These are phyloP conservation scores for Urosaurus nigricauda DNA, from an alignment of 2,797 vertebrate species.

Conservation along the genomic window DNA sequence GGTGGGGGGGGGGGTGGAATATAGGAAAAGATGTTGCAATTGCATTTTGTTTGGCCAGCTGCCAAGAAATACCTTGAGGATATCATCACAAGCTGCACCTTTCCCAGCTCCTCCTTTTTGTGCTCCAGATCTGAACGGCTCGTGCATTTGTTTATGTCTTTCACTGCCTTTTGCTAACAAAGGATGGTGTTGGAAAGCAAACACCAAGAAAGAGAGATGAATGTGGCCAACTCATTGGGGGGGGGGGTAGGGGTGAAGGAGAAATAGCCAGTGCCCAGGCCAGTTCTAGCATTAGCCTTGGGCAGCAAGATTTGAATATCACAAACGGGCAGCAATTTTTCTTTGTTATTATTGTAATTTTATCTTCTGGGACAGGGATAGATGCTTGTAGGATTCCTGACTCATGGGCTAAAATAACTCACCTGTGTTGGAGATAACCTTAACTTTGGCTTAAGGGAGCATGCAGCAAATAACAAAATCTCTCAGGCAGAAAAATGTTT, in stretches of 20 bases:
- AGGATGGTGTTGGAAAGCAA: too few relatives aligned
- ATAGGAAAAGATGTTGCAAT: not conserved
- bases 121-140: not conserved
- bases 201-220: not conserved
- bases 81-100: not conserved
- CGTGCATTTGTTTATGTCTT: not conserved
- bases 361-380: too few relatives aligned
- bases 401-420: too few relatives aligned
- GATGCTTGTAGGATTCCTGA: too few relatives aligned
- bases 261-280: not conserved
- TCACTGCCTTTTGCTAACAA: too few relatives aligned
- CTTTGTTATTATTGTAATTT: too few relatives aligned
- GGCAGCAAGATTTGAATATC: not conserved
- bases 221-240: too few relatives aligned
- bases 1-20: too few relatives aligned
- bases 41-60: slow-evolving; percentile 26
- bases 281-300: not conserved
- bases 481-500: too few relatives aligned
- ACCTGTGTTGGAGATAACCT: too few relatives aligned
- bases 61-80: slow-evolving; percentile 36
- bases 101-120: not conserved
- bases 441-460: too few relatives aligned
- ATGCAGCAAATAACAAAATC: too few relatives aligned
- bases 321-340: not conserved
- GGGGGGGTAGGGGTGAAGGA: not conserved